Conservation (phyloP, 92 coral and sea anemone species). For the Palythoa heliodiscus region DNA sequence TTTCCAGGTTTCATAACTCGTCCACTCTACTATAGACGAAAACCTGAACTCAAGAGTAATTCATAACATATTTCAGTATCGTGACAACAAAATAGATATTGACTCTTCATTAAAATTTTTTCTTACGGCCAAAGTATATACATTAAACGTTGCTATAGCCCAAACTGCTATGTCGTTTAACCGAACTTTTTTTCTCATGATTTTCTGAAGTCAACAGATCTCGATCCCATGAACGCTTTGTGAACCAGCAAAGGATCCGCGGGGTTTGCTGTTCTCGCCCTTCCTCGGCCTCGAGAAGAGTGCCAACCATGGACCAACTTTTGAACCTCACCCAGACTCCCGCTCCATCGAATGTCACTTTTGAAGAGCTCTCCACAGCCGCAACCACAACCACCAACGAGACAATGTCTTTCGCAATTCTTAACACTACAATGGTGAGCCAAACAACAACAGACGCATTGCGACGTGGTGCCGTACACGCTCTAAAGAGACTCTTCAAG, state of each 20-base stretch:
- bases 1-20: too few relatives aligned
- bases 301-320: conserved; percentile 18
- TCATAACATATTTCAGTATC: too few relatives aligned
- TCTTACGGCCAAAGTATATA: too few relatives aligned
- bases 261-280: conserved; percentile 15
- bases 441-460: not conserved
- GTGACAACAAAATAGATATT: too few relatives aligned
- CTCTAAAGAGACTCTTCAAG: conserved; percentile 12
- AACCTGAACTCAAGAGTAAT: too few relatives aligned
- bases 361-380: conserved; percentile 2
- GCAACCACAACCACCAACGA: not conserved
- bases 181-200: not conserved
- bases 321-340: conserved; percentile 8
- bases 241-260: conserved; percentile 5
- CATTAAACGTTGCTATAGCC: not conserved
- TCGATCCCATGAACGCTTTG: not conserved
- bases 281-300: not conserved
- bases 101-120: too few relatives aligned
- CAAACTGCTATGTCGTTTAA: not conserved
- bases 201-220: not conserved
- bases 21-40: too few relatives aligned
- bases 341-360: conserved; percentile 8
- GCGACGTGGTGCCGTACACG: conserved; percentile 16
- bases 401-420: not conserved
- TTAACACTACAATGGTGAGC: not conserved